Percentiles rank a stretch among this genome's conserved stretches.
phyloP scores from a whole-genome alignment of 2,888 invertebrate species.

The Seladonia tumulorum region DNA sequence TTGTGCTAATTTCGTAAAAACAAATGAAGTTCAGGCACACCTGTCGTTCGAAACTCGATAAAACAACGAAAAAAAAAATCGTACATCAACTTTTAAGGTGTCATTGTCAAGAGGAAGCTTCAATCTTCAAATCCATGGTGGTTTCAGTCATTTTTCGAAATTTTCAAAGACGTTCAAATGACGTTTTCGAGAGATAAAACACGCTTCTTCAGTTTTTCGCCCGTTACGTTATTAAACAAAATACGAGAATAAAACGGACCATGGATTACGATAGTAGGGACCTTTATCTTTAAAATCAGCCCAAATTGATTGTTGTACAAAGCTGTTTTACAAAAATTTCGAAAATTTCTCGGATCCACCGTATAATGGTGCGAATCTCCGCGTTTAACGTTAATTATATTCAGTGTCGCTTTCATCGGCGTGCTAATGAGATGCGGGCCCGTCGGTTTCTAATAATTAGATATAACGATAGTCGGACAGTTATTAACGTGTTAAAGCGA shows the following conservation, averaged over 20 bases:
- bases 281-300: not conserved
- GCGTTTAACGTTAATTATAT: not conserved
- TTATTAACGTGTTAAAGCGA: not conserved
- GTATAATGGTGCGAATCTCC: not conserved
- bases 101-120: not conserved
- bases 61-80: not conserved
- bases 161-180: not conserved
- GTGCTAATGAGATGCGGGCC: constrained; percentile 10
- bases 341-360: not conserved
- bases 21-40: not conserved
- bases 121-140: not conserved
- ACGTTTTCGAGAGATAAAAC: not conserved
- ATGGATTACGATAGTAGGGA: not conserved
- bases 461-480: not conserved
- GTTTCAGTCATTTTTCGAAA: not conserved
- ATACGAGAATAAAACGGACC: not conserved
- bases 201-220: not conserved
- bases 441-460: constrained; percentile 13
- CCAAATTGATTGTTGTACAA: not conserved
- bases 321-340: not conserved
- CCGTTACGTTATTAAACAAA: not conserved
- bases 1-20: too few species aligned
- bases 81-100: not conserved
- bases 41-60: not conserved
- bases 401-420: constrained; percentile 7